Percentiles rank a stretch among this genome's conserved stretches.
Evolutionary conservation across 2,888 invertebrate genomes (phyloP).

Genomic region (Pherbina coryleti): DNA sequence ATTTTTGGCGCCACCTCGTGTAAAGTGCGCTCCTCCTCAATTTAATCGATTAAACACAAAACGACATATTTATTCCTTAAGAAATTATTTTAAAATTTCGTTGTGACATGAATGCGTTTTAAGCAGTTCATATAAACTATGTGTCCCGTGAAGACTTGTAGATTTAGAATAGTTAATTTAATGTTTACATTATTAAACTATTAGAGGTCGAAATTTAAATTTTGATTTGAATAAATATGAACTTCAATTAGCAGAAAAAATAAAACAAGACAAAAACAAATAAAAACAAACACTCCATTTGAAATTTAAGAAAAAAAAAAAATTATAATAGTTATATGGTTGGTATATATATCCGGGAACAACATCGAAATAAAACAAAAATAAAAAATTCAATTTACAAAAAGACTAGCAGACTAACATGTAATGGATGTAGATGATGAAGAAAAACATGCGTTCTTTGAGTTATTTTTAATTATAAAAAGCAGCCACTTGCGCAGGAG

Average conservation of each 20-base stretch:
- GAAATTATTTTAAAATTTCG: too few species aligned
- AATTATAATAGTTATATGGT: background rate
- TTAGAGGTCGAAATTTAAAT: background rate
- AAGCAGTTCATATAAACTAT: too few species aligned
- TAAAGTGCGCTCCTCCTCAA: too few species aligned
- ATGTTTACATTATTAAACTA: background rate
- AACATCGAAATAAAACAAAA: constrained; percentile 30
- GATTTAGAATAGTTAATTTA: constrained; percentile 9
- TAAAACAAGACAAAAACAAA: background rate
- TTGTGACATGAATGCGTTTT: too few species aligned
- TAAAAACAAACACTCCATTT: background rate
- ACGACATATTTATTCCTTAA: too few species aligned
- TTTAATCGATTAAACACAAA: too few species aligned
- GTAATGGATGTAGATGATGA: background rate
- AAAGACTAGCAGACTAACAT: background rate
- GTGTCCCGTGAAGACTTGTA: background rate
- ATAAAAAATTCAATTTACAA: background rate
- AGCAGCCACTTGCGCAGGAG: background rate
- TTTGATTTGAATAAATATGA: background rate
- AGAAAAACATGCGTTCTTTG: background rate
- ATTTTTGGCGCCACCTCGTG: too few species aligned
- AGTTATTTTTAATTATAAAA: background rate
- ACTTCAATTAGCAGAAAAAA: background rate
- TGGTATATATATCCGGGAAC: constrained; percentile 25
- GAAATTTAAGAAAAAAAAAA: background rate